These are phyloP conservation scores for Spea multiplicata DNA, from an alignment of 2,113 vertebrate genomes.

Conservation along the genomic window DNA sequence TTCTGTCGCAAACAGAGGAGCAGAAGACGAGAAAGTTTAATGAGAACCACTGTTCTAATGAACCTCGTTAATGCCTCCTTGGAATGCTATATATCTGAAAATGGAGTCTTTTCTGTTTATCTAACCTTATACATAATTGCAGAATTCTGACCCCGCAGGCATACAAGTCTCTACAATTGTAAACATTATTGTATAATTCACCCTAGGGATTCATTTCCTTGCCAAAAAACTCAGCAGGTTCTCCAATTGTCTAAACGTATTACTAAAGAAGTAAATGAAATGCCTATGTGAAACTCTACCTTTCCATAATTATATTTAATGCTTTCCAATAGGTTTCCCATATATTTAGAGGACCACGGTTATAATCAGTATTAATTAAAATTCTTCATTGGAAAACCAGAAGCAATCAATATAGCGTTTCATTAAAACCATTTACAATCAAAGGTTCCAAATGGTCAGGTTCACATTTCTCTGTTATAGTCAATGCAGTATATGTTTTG, in stretches of 20 bases:
- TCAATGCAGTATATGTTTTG: too few relatives aligned
- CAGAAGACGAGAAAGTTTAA: conserved; percentile 46
- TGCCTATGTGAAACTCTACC: conserved; percentile 35
- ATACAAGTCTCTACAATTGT: conserved; percentile 40
- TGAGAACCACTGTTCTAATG: conserved; percentile 54
- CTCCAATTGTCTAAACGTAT: conserved; percentile 55
- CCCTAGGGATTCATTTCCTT: conserved; percentile 46
- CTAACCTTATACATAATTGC: conserved; percentile 35
- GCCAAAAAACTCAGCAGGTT: conserved; percentile 50
- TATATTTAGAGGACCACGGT: neutral
- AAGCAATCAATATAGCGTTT: conserved; percentile 13
- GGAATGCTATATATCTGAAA: conserved; percentile 45
- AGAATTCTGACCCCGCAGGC: conserved; percentile 46
- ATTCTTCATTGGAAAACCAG: conserved; percentile 23
- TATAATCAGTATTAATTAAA: conserved; percentile 21
- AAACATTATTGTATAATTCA: conserved; percentile 41
- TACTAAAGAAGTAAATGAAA: conserved; percentile 54
- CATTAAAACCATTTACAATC: conserved; percentile 4
- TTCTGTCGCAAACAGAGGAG: conserved; percentile 2
- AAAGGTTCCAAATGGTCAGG: neutral
- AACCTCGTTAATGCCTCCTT: conserved; percentile 46
- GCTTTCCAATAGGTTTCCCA: conserved; percentile 2
- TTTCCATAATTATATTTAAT: conserved; percentile 49
- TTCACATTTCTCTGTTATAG: too few relatives aligned
- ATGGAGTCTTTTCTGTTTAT: conserved; percentile 52